Conservation (phyloP, 2,888 invertebrate species). For the Sipha maydis region DNA sequence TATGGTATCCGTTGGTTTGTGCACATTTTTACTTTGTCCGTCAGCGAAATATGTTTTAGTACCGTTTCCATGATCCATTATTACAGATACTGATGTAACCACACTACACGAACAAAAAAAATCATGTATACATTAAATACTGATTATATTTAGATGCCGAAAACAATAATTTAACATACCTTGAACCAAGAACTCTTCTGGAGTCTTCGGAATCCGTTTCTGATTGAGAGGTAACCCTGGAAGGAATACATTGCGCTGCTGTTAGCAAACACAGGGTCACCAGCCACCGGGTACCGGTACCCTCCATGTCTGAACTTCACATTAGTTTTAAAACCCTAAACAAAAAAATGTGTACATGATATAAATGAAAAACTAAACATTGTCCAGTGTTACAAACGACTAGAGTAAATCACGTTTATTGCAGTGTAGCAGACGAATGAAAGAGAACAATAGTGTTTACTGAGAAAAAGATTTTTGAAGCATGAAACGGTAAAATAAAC, state of each 20-base stretch:
- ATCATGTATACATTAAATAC: no score
- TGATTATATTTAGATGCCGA: not conserved
- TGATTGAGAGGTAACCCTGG: slow-evolving; percentile 21
- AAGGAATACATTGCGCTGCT: slow-evolving; percentile 37
- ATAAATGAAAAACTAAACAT: not conserved
- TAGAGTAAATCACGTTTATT: not conserved
- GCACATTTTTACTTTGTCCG: slow-evolving; percentile 71
- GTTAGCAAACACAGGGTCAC: slow-evolving; percentile 52
- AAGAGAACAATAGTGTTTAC: not conserved
- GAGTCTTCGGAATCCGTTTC: slow-evolving; percentile 68
- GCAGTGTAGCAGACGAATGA: not conserved
- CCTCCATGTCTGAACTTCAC: slow-evolving; percentile 53
- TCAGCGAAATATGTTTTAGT: slow-evolving; percentile 75
- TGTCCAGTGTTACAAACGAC: not conserved
- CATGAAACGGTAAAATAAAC: slow-evolving; percentile 21
- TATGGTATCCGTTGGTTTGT: slow-evolving; percentile 68
- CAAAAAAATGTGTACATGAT: not conserved
- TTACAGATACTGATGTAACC: slow-evolving; percentile 75
- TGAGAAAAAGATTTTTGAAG: not conserved
- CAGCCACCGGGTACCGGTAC: slow-evolving; percentile 60
- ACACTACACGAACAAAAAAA: slow-evolving; percentile 69
- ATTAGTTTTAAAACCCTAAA: slow-evolving; percentile 47
- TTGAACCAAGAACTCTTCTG: slow-evolving; percentile 73
- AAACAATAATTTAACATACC: slow-evolving; percentile 68
- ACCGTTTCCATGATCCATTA: slow-evolving; percentile 71